Evolutionary conservation across 2,797 vertebrate species (phyloP).

Genomic region (Sebastolobus altivelis): DNA sequence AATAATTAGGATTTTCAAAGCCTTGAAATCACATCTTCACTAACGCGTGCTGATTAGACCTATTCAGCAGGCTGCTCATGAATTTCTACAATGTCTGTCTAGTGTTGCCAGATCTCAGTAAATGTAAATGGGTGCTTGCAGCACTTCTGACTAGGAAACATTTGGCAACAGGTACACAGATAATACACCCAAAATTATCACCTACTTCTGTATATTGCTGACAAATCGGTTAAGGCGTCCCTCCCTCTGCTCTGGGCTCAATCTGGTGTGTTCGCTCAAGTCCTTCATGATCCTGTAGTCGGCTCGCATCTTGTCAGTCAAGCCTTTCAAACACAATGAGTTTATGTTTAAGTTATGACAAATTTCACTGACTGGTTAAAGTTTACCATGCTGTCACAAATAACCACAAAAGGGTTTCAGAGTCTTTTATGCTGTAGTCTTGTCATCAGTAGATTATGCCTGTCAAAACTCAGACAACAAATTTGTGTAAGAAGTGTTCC

Average conservation of each 20-base stretch:
- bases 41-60: neutral
- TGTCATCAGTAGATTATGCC: neutral
- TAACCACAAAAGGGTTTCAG: neutral
- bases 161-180: neutral
- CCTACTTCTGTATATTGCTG: constrained; percentile 86
- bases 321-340: constrained; percentile 78
- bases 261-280: constrained; percentile 87
- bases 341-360: neutral
- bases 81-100: too few species aligned
- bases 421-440: neutral
- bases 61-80: too few species aligned
- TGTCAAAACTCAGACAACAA: neutral
- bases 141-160: neutral
- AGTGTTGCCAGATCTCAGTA: neutral
- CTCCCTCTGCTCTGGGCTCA: constrained; percentile 89
- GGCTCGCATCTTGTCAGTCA: constrained; percentile 93
- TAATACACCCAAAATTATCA: neutral
- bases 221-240: constrained; percentile 87
- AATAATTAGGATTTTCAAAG: neutral
- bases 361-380: neutral
- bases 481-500: neutral
- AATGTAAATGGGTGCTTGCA: neutral
- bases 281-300: constrained; percentile 95
- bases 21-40: neutral
- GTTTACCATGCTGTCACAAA: neutral